These are phyloP conservation scores for Sesamia inferens DNA, from an alignment of 2,888 invertebrate species.

Conservation along the genomic window DNA sequence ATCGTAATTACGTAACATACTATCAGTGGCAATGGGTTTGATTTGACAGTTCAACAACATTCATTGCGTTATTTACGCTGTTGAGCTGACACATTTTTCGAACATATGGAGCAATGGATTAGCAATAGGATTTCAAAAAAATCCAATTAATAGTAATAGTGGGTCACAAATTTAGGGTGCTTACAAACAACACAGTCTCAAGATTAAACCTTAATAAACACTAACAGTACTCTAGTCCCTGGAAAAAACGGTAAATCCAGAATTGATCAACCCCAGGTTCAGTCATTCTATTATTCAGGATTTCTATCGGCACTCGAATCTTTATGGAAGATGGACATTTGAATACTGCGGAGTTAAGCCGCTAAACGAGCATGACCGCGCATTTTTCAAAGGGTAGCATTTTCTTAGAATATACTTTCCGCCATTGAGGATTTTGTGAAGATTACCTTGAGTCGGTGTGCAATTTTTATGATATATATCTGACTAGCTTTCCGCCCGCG, in stretches of 20 bases:
- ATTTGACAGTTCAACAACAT: too few species aligned
- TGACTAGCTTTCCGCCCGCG: too few species aligned
- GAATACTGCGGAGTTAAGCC: slow-evolving; percentile 62
- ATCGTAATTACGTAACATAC: too few species aligned
- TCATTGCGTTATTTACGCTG: too few species aligned
- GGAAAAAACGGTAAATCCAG: slow-evolving; percentile 41
- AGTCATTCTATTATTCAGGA: slow-evolving; percentile 55
- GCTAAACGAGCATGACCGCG: slow-evolving; percentile 48
- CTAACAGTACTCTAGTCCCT: neutral
- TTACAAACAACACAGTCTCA: slow-evolving; percentile 26
- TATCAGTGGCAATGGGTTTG: too few species aligned
- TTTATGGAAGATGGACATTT: slow-evolving; percentile 57
- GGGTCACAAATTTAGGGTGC: neutral
- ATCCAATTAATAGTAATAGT: too few species aligned
- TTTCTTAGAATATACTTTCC: slow-evolving; percentile 47
- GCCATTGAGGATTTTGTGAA: slow-evolving; percentile 19
- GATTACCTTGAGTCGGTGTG: neutral
- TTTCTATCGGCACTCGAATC: slow-evolving; percentile 52
- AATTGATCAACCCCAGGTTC: slow-evolving; percentile 44
- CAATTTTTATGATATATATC: slow-evolving; percentile 5
- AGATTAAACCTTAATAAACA: slow-evolving; percentile 26
- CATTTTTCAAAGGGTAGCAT: slow-evolving; percentile 50
- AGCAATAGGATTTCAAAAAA: too few species aligned
- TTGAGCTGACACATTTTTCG: too few species aligned
- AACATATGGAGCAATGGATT: too few species aligned